Evolutionary conservation across 1,140 invertebrate genomes (phyloP).

Genomic region (Paralvinella palmiformis): DNA sequence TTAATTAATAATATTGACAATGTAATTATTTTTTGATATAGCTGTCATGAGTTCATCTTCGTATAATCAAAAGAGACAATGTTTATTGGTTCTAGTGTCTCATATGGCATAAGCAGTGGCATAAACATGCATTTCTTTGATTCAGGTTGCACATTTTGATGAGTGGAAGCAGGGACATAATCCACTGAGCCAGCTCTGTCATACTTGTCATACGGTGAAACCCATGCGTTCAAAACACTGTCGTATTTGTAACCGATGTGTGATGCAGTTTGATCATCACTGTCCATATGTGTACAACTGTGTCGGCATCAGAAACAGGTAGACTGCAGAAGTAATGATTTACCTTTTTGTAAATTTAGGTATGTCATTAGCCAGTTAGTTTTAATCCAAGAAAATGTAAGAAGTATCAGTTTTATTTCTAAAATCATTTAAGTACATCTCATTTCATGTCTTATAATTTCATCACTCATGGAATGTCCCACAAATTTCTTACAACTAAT

Average conservation of each 20-base stretch:
- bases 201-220: conserved; percentile 77
- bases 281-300: conserved; percentile 94
- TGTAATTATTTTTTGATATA: too few species aligned
- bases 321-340: conserved; percentile 11
- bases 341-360: background rate
- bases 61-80: too few species aligned
- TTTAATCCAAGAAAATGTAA: too few species aligned
- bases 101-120: too few species aligned
- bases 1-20: too few species aligned
- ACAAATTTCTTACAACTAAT: background rate
- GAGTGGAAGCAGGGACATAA: conserved; percentile 81
- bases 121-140: too few species aligned
- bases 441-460: background rate
- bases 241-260: conserved; percentile 82
- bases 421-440: background rate
- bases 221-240: conserved; percentile 86
- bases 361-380: background rate
- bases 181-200: conserved; percentile 78
- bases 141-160: conserved; percentile 74
- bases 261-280: conserved; percentile 88
- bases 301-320: conserved; percentile 56
- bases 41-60: too few species aligned
- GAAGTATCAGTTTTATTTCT: too few species aligned
- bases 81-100: too few species aligned
- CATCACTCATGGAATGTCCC: background rate